These are phyloP conservation scores for Odobenus rosmarus DNA, from an alignment of 2,113 vertebrate species.

Conservation along the genomic window DNA sequence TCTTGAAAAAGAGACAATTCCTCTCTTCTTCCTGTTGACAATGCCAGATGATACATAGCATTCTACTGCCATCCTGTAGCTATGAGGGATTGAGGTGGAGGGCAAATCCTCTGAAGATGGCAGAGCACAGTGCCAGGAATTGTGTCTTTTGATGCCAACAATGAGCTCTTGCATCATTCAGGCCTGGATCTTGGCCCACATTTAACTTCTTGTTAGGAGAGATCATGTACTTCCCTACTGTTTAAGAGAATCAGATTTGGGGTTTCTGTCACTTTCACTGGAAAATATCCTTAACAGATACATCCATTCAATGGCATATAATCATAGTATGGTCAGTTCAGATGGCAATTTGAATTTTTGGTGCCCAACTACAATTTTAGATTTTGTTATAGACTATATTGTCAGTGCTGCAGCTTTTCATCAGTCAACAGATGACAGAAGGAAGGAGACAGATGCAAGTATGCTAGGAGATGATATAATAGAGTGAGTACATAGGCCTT, in stretches of 20 bases:
- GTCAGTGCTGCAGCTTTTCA: not conserved
- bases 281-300: not conserved
- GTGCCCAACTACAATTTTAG: not conserved
- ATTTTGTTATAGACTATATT: not conserved
- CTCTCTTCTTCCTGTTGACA: not conserved
- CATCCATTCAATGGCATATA: not conserved
- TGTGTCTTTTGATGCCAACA: no score
- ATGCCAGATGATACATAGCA: not conserved
- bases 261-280: not conserved
- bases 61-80: not conserved
- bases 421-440: not conserved
- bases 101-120: not conserved
- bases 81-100: not conserved
- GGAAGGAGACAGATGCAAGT: not conserved
- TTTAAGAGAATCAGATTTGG: not conserved
- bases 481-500: not conserved
- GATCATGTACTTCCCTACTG: not conserved
- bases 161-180: not conserved
- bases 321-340: not conserved
- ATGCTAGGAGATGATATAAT: not conserved
- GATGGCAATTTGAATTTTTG: not conserved
- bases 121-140: not conserved
- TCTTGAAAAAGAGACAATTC: not conserved
- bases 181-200: not conserved
- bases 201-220: not conserved